Evolutionary conservation across 1,140 invertebrate genomes (phyloP).

Genomic region (Calephelis nemesis): DNA sequence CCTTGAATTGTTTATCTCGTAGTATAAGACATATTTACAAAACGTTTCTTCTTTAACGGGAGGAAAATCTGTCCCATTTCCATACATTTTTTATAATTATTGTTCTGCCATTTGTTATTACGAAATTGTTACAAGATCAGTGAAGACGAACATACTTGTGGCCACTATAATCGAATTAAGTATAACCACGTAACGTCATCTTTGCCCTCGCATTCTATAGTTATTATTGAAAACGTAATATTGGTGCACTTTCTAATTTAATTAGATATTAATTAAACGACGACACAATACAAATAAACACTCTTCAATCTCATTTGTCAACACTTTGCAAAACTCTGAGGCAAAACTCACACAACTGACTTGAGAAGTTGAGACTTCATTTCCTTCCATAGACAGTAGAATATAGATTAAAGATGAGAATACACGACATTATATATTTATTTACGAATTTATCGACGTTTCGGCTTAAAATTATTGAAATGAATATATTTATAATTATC

Average conservation of each 20-base stretch:
- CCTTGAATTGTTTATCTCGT: constrained; percentile 75
- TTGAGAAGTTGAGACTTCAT: too few relatives aligned
- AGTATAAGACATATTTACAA: constrained; percentile 76
- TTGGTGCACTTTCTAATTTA: constrained; percentile 51
- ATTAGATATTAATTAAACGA: constrained; percentile 42
- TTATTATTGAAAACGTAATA: constrained; percentile 29
- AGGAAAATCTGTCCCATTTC: constrained; percentile 65
- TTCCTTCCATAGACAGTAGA: too few relatives aligned
- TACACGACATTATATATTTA: too few relatives aligned
- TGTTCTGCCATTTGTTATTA: constrained; percentile 42
- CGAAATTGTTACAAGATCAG: constrained; percentile 52
- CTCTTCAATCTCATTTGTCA: not conserved
- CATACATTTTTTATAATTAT: constrained; percentile 51
- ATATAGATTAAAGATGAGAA: too few relatives aligned
- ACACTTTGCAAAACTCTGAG: too few relatives aligned
- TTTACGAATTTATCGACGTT: too few relatives aligned
- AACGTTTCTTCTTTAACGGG: constrained; percentile 71
- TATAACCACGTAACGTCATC: constrained; percentile 56
- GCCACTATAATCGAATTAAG: constrained; percentile 55
- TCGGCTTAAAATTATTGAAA: too few relatives aligned
- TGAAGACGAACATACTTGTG: constrained; percentile 53
- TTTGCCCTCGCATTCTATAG: constrained; percentile 53
- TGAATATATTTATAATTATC: too few relatives aligned
- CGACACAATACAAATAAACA: constrained; percentile 41
- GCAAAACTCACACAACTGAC: too few relatives aligned